Percentiles rank a stretch among this genome's conserved stretches.
Evolutionary conservation across 2,888 invertebrate species (phyloP).

Genomic region (Chrysopilus asiliformis): DNA sequence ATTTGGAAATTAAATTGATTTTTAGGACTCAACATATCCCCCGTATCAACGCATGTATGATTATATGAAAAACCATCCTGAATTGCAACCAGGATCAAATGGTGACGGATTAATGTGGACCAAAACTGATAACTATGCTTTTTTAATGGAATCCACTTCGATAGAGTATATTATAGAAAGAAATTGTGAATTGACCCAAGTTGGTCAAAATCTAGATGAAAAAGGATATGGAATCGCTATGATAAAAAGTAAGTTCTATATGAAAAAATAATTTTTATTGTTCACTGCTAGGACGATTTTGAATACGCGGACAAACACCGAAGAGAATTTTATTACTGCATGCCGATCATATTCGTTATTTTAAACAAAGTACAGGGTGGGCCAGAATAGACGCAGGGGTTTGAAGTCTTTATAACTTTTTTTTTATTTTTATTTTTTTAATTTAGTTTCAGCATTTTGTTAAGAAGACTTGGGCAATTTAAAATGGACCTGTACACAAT

Average conservation of each 20-base stretch:
- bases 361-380: too few species aligned
- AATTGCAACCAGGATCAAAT: constrained; percentile 39
- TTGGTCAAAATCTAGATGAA: constrained; percentile 50
- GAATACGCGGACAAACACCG: not conserved
- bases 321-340: too few species aligned
- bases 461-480: too few species aligned
- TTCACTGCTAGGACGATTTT: not conserved
- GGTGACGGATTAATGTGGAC: constrained; percentile 43
- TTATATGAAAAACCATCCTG: constrained; percentile 57
- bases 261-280: not conserved
- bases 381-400: too few species aligned
- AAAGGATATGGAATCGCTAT: constrained; percentile 66
- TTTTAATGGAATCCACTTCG: constrained; percentile 64
- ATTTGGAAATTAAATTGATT: too few species aligned
- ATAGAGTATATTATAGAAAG: constrained; percentile 61
- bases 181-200: constrained; percentile 47
- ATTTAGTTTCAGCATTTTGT: too few species aligned
- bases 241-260: constrained; percentile 41
- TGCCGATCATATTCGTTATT: too few species aligned
- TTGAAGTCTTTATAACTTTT: too few species aligned
- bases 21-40: constrained; percentile 57
- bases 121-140: constrained; percentile 48
- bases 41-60: constrained; percentile 69
- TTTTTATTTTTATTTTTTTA: too few species aligned
- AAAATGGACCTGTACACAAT: too few species aligned